Conservation (phyloP, 2,113 vertebrate species). For the Poeciliopsis prolifica region DNA sequence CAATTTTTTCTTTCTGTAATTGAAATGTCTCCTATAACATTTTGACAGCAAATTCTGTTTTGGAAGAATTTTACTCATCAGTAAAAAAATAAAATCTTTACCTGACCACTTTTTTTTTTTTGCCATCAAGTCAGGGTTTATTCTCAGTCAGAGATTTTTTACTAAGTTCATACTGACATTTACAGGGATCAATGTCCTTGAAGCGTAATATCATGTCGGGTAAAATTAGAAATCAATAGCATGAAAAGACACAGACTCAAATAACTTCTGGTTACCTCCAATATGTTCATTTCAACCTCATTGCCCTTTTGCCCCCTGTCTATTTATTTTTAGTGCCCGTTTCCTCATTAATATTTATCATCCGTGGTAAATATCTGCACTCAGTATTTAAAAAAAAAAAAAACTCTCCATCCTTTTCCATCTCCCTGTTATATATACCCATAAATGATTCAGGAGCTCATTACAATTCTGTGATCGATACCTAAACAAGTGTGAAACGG, state of each 20-base stretch:
- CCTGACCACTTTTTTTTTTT: too few species aligned
- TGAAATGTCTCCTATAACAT: too few species aligned
- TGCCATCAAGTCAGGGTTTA: too few species aligned
- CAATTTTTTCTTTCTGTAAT: too few species aligned
- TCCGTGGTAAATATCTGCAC: background rate
- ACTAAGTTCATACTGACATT: conserved; percentile 33
- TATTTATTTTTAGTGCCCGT: background rate
- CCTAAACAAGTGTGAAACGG: conserved; percentile 15
- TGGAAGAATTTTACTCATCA: too few species aligned
- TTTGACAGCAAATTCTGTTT: too few species aligned
- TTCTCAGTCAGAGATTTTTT: conserved; percentile 18
- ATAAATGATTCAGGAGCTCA: conserved; percentile 17
- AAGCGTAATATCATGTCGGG: conserved; percentile 15
- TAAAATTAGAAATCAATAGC: conserved; percentile 38
- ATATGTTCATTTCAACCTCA: background rate
- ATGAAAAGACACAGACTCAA: conserved; percentile 17
- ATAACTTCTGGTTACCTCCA: conserved; percentile 6
- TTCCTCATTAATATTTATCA: conserved; percentile 4
- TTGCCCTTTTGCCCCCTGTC: background rate
- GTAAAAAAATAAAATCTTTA: too few species aligned
- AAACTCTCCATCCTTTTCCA: background rate
- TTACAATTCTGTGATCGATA: background rate
- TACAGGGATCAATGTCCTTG: conserved; percentile 15
- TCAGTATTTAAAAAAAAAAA: background rate
- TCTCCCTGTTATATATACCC: background rate